Conservation (phyloP, 2,888 invertebrate species). For the Chymomyza amoena region DNA sequence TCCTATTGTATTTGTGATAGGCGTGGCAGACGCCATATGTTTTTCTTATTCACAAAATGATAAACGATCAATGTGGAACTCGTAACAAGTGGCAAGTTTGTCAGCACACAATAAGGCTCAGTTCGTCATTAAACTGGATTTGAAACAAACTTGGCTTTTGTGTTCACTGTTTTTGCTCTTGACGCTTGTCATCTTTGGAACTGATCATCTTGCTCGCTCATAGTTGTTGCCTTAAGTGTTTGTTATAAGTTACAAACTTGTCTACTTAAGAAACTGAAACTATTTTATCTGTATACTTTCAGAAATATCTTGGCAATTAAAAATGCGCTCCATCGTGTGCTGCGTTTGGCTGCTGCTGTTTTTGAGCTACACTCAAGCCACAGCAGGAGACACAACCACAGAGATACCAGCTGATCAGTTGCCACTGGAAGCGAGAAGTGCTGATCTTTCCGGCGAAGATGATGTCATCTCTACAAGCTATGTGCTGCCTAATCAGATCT, state of each 20-base stretch:
- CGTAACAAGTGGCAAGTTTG: not conserved
- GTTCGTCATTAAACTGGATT: not conserved
- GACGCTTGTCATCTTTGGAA: not conserved
- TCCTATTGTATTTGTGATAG: not conserved
- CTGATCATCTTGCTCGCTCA: constrained; percentile 1
- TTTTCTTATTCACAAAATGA: not conserved
- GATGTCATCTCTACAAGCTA: constrained; percentile 75
- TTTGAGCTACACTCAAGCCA: constrained; percentile 3
- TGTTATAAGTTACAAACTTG: not conserved
- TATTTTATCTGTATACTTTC: constrained; percentile 12
- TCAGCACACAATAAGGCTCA: not conserved
- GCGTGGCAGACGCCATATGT: not conserved
- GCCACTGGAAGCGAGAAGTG: constrained; percentile 73
- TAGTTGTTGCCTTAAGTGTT: not conserved
- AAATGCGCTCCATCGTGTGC: constrained; percentile 39
- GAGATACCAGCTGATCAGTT: constrained; percentile 64
- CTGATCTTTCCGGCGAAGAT: constrained; percentile 71
- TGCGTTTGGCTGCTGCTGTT: constrained; percentile 38
- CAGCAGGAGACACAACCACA: constrained; percentile 21
- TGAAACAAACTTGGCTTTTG: not conserved
- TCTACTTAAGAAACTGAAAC: not conserved
- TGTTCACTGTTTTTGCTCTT: not conserved
- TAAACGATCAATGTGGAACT: not conserved
- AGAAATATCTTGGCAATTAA: constrained; percentile 8
- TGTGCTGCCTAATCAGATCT: constrained; percentile 81